phyloP scores from a whole-genome alignment of 2,888 invertebrate species.

The Plebejus melissa region DNA sequence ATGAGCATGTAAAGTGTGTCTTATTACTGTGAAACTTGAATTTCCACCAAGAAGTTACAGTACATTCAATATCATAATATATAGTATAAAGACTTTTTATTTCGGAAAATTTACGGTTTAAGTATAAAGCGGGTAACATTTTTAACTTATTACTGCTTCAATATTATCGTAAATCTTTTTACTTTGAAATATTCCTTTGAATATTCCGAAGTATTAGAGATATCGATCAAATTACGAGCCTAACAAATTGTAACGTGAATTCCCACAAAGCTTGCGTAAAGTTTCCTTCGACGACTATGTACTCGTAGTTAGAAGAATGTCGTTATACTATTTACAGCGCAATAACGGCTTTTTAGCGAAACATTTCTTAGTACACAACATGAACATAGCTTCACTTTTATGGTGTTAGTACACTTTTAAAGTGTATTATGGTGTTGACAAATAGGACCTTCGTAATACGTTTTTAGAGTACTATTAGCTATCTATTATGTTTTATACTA shows the following conservation, averaged over 20 bases:
- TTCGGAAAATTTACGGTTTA: no score
- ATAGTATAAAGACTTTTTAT: no score
- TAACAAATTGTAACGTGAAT: slow-evolving; percentile 9
- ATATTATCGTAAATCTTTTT: background rate
- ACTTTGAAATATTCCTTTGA: background rate
- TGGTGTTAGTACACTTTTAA: background rate
- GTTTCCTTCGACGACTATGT: slow-evolving; percentile 3
- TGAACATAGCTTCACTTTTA: background rate
- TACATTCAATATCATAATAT: no score
- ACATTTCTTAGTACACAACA: background rate
- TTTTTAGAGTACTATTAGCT: background rate
- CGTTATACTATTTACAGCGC: background rate
- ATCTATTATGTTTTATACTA: no score
- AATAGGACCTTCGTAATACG: background rate
- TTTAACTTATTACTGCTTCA: no score
- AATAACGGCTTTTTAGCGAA: slow-evolving; percentile 16
- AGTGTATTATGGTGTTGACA: background rate
- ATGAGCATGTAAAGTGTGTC: no score
- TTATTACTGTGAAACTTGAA: no score
- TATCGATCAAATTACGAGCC: background rate
- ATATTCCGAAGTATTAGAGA: background rate
- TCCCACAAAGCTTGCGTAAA: slow-evolving; percentile 9
- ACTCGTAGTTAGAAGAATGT: slow-evolving; percentile 16
- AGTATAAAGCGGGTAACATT: no score
- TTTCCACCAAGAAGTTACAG: no score